phyloP scores from a whole-genome alignment of 2,888 invertebrate species.

The Tetropium fuscum region DNA sequence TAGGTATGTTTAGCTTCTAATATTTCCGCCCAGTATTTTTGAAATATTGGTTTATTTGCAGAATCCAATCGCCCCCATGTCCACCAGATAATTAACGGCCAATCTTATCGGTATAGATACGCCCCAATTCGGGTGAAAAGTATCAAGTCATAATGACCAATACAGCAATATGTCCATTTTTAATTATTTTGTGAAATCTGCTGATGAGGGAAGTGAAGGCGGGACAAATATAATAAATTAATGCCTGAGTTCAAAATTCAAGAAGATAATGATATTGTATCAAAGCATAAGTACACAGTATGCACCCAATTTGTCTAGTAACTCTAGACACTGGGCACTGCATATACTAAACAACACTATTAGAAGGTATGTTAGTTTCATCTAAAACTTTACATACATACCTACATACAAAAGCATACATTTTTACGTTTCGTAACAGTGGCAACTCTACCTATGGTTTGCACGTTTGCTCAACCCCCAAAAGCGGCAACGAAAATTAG shows the following conservation, averaged over 20 bases:
- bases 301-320: not conserved
- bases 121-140: conserved; percentile 19
- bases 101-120: conserved; percentile 23
- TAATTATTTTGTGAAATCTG: conserved; percentile 23
- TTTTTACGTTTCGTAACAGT: too few relatives aligned
- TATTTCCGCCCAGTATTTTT: too few relatives aligned
- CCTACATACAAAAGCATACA: too few relatives aligned
- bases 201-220: conserved; percentile 13
- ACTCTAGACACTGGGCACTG: too few relatives aligned
- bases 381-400: too few relatives aligned
- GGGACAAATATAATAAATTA: conserved; percentile 18
- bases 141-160: conserved; percentile 29
- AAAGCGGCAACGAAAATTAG: too few relatives aligned
- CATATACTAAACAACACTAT: too few relatives aligned
- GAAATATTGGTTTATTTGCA: not conserved
- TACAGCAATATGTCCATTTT: conserved; percentile 21
- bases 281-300: not conserved
- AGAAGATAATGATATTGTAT: conserved; percentile 3
- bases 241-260: not conserved
- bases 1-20: too few relatives aligned
- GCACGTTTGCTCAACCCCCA: too few relatives aligned
- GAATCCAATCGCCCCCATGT: conserved; percentile 4
- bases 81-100: conserved; percentile 14
- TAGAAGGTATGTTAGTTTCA: too few relatives aligned
- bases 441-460: too few relatives aligned